Percentiles rank a stretch among this genome's conserved stretches.
Conservation (phyloP, 2,797 vertebrate genomes). For the Rhinichthys osculus region DNA sequence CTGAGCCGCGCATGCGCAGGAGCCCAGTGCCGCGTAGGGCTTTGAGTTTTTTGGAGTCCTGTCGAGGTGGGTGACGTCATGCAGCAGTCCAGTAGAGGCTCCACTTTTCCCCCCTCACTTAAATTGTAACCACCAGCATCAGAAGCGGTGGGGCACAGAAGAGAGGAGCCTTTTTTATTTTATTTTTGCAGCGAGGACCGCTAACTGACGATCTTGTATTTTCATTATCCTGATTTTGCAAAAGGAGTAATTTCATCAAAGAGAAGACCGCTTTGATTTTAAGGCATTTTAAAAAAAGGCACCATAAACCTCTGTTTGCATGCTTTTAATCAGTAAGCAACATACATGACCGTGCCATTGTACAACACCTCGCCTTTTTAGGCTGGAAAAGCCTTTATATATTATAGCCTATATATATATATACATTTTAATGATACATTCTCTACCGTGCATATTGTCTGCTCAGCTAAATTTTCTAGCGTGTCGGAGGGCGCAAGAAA, state of each 20-base stretch:
- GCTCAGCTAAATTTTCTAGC: slow-evolving; percentile 60
- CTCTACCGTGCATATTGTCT: slow-evolving; percentile 44
- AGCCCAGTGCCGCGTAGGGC: slow-evolving; percentile 53
- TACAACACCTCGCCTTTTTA: slow-evolving; percentile 68
- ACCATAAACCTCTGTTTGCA: slow-evolving; percentile 68
- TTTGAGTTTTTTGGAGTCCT: slow-evolving; percentile 61
- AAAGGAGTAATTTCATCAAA: slow-evolving; percentile 69
- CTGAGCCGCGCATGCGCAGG: slow-evolving; percentile 76
- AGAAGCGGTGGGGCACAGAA: slow-evolving; percentile 65
- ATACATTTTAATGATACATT: slow-evolving; percentile 48
- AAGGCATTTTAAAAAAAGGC: not conserved
- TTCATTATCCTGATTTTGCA: slow-evolving; percentile 40
- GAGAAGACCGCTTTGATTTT: slow-evolving; percentile 56
- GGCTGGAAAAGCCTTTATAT: slow-evolving; percentile 66
- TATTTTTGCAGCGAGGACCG: slow-evolving; percentile 36
- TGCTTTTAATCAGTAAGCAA: slow-evolving; percentile 69
- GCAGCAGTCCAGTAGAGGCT: slow-evolving; percentile 67
- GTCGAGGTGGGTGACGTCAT: slow-evolving; percentile 76
- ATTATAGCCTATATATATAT: not conserved
- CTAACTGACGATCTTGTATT: slow-evolving; percentile 43
- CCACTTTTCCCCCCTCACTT: slow-evolving; percentile 72
- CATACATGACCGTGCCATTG: slow-evolving; percentile 72
- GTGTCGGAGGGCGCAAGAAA: slow-evolving; percentile 67
- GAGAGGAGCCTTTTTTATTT: slow-evolving; percentile 61
- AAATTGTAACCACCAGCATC: slow-evolving; percentile 70